Conservation (phyloP, 2,797 vertebrate species). For the Myoxocephalus aenaeus region DNA sequence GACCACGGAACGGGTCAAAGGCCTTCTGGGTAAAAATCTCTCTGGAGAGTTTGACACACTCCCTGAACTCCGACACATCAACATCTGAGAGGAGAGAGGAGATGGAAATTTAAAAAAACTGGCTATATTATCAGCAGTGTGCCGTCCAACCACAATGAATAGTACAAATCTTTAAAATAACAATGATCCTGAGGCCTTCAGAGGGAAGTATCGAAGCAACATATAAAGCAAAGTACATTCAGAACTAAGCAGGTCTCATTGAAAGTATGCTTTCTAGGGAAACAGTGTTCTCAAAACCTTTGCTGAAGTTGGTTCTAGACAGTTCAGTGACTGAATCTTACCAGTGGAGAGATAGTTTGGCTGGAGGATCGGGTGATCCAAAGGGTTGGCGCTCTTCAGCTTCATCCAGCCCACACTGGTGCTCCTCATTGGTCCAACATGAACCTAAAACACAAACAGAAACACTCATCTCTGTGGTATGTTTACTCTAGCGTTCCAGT, state of each 20-base stretch:
- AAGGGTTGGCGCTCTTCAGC: conserved; percentile 89
- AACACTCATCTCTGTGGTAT: neutral
- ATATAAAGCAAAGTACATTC: neutral
- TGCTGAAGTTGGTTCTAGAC: neutral
- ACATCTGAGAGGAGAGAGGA: conserved; percentile 80
- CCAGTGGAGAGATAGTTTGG: conserved; percentile 96
- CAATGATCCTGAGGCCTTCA: neutral
- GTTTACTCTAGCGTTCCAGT: neutral
- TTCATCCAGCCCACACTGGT: conserved; percentile 93
- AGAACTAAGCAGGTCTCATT: neutral
- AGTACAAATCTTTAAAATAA: neutral
- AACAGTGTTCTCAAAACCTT: neutral
- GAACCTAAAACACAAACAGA: conserved; percentile 84
- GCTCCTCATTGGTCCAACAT: conserved; percentile 94
- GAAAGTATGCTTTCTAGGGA: neutral
- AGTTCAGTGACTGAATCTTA: conserved; percentile 64
- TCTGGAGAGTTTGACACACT: conserved; percentile 89
- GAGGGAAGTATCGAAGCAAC: neutral
- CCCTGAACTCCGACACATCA: conserved; percentile 91
- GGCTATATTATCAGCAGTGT: neutral
- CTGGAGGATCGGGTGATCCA: conserved; percentile 91
- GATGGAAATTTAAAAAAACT: neutral
- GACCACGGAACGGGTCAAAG: conserved; percentile 90
- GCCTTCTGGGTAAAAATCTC: conserved; percentile 96
- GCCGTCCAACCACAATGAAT: neutral